Base-by-base conservation (phyloP, 2,888 invertebrate genomes). In the Oxycera nigricornis region DNA sequence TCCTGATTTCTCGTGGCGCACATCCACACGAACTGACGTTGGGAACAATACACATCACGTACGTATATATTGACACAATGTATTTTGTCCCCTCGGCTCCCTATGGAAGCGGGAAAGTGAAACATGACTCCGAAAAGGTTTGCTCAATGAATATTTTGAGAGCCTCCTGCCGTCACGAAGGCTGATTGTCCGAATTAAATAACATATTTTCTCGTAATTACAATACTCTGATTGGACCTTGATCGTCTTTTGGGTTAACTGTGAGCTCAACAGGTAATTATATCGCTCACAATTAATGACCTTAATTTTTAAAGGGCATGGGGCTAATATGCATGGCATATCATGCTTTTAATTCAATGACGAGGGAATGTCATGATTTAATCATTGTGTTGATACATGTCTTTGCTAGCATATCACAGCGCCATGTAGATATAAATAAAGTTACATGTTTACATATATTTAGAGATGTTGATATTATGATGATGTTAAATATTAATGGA, bases 1-100 rank as follows among this genome's bases (percentile, higher is more conserved):
- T 41, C 11, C 20, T 39, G 4, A 26, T 35, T 65, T 26, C n/a
- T 20, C 55, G 17, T 31, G 67, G 41, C 80, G 80, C 52, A 65
- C 46, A 46, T 7, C 6, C 46, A 46, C 2, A 7, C 17, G 46
- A 46, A 46, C 14, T n/a, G 3, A 35, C 11, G 6, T 35, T 35
- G 35, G 11, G 35, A 35, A 35, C 35, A 6, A 35, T 35, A 35
- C 35, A 35, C 35, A 35, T 11, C 6, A 7, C 7, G 35, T 46
- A 46, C 14, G 17, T 46, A 17, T 2, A 46, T 46, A 46, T 14
- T 11, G 14, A 55, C 24, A 55, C 55, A 6, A 24, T 55, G 22
- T 55, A 14, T 11, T 65, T 65, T 65, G 65, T 65, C 65, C 61
- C 20, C 65, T n/a, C 65, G n/a, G 35, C 55, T 20, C 20, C 4